Evolutionary conservation across 1,140 invertebrate species (phyloP), one percentile per base, ranked within the genome.

Genomic region (Popillia japonica): DNA sequence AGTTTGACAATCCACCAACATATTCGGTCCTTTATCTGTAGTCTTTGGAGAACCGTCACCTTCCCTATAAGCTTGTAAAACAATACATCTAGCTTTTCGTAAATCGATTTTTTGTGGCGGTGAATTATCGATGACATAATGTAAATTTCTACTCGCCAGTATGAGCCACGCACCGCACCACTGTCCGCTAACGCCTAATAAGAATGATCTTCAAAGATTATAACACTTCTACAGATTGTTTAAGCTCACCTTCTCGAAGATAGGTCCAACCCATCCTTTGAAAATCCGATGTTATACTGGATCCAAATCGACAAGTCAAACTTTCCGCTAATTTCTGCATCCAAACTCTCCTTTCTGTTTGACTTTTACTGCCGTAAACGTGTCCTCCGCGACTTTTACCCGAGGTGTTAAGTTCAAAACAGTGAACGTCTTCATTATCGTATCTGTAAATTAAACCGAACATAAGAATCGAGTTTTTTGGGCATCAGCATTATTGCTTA

Each of bases 151-250:
- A 76, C 93, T 90, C 72, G 90, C 90, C 2, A 96, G 85, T 81
- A 96, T 88, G 22, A 96, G 75, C 95, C 95, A 97, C 0, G 93
- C 92, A 55, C 92, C 91, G 34, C 89, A 89, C 95, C 95, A 96
- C 23, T 88, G 85, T 0, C 92, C 90, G 73, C 90, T 92, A 22
- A 93, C 89, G 81, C 88, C 90, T 90, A 90, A 90, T 17, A 3
- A 9, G 1, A n/a, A 20, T 7, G n/a, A 64, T 44, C 2, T 89
- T 90, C 75, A 55, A 87, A 40, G 10, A 78, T 9, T n/a, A n/a
- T n/a, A n/a, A n/a, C n/a, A 61, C 22, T 76, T 55, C n/a, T 48
- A 22, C 55, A 14, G 6, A n/a, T 59, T 48, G 27, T 14, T 75
- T 14, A 75, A 59, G 8, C 78, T 79, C 86, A 92, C 92, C 90